Conservation (phyloP, 2,888 invertebrate genomes). For the Yponomeuta cagnagella region DNA sequence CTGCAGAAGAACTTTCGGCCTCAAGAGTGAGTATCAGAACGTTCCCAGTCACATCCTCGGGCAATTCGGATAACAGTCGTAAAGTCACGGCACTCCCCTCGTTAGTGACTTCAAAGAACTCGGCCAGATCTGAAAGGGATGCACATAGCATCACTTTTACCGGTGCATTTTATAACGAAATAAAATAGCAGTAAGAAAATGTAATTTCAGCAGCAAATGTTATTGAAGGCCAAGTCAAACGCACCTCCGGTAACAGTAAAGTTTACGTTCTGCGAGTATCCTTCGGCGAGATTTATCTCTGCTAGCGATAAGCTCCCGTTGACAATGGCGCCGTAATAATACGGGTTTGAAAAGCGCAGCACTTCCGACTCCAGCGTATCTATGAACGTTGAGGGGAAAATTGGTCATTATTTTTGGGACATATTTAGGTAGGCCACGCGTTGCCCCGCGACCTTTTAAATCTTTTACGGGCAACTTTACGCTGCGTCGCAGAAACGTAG, state of each 20-base stretch:
- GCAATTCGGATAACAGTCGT: conserved; percentile 21
- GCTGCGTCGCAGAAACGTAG: neutral
- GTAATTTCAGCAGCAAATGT: neutral
- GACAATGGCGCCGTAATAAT: conserved; percentile 29
- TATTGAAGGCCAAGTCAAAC: neutral
- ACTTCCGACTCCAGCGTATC: conserved; percentile 9
- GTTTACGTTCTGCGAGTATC: conserved; percentile 24
- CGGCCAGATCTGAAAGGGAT: conserved; percentile 29
- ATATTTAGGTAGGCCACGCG: too few relatives aligned
- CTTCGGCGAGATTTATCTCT: conserved; percentile 24
- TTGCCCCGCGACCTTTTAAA: too few relatives aligned
- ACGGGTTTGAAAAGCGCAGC: conserved; percentile 26
- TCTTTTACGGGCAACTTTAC: too few relatives aligned
- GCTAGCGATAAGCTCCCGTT: conserved; percentile 23
- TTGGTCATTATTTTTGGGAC: too few relatives aligned
- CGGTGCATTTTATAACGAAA: too few relatives aligned
- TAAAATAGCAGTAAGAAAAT: neutral
- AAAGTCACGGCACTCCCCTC: conserved; percentile 24
- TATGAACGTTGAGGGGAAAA: neutral
- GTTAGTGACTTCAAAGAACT: conserved; percentile 29
- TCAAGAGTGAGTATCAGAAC: conserved; percentile 29
- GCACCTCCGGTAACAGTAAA: conserved; percentile 32
- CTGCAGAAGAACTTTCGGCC: conserved; percentile 22
- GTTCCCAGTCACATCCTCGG: conserved; percentile 23
- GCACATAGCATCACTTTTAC: neutral